Evolutionary conservation across 2,797 vertebrate genomes (phyloP).

Genomic region (Pantherophis alleghaniensis): DNA sequence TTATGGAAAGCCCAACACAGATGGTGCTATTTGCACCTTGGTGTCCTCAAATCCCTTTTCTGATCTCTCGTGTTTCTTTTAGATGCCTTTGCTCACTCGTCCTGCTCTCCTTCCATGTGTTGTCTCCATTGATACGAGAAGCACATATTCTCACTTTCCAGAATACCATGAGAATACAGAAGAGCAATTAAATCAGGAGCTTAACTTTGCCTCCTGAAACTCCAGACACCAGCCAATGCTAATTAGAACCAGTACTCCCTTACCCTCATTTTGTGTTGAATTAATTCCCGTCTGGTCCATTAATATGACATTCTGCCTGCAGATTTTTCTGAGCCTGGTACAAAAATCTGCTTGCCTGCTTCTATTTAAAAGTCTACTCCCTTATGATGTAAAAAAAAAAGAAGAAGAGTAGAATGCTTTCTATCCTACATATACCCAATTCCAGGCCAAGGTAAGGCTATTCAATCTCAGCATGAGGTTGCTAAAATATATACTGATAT

Average conservation of each 20-base stretch:
- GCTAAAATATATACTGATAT: neutral
- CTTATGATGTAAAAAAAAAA: neutral
- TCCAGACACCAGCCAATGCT: neutral
- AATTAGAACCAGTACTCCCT: conserved; percentile 47
- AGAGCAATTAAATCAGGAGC: conserved; percentile 19
- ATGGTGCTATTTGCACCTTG: neutral
- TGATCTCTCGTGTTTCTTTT: neutral
- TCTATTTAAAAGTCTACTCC: neutral
- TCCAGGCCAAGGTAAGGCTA: neutral
- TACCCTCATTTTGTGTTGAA: conserved; percentile 33
- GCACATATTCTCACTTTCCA: neutral
- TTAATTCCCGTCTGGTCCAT: conserved; percentile 47
- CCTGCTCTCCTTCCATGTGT: neutral
- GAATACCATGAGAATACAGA: neutral
- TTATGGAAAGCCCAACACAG: neutral
- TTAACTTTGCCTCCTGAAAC: conserved; percentile 1
- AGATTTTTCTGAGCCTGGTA: neutral
- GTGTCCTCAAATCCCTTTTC: neutral
- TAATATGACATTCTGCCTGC: neutral
- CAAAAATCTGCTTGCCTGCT: neutral
- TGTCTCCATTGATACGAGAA: neutral
- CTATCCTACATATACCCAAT: neutral
- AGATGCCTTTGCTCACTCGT: neutral
- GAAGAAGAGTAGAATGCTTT: neutral
- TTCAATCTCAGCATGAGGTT: neutral